Conservation (phyloP, 2,888 invertebrate species). For the Neria commutata region DNA sequence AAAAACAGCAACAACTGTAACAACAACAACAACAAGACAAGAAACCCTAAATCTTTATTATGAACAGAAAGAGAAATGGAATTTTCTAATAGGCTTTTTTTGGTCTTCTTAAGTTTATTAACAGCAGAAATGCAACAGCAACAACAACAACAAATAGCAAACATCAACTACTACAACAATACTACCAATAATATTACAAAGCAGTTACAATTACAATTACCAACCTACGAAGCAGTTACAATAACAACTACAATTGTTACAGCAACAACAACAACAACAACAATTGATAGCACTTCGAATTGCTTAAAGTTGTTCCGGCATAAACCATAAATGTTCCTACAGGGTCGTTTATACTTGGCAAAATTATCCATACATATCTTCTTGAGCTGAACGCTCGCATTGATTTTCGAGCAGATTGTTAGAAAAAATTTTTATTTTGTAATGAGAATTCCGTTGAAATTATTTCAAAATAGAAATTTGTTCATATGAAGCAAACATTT, state of each 20-base stretch:
- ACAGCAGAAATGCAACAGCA: constrained; percentile 24
- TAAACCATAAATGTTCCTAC: no score
- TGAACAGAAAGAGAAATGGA: constrained; percentile 23
- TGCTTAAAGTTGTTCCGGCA: no score
- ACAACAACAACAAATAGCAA: constrained; percentile 26
- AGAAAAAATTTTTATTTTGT: no score
- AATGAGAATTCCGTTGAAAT: no score
- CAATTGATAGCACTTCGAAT: no score
- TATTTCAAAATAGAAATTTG: no score
- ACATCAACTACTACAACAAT: constrained; percentile 32
- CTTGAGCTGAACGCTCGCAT: no score
- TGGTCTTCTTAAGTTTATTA: constrained; percentile 11
- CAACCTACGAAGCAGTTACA: constrained; percentile 30
- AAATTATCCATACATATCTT: no score
- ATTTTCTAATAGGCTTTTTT: constrained; percentile 19
- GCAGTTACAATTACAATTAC: constrained; percentile 24
- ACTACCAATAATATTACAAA: constrained; percentile 27
- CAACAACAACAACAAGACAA: constrained; percentile 10
- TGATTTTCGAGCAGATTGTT: no score
- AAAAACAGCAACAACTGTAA: constrained; percentile 23
- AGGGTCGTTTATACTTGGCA: no score
- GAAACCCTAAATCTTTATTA: constrained; percentile 1
- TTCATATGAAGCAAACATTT: no score
- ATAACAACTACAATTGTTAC: constrained; percentile 19
- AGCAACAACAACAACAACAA: constrained; percentile 16